phyloP scores from a whole-genome alignment of 2,888 invertebrate species.

The Sminthurides aquaticus region DNA sequence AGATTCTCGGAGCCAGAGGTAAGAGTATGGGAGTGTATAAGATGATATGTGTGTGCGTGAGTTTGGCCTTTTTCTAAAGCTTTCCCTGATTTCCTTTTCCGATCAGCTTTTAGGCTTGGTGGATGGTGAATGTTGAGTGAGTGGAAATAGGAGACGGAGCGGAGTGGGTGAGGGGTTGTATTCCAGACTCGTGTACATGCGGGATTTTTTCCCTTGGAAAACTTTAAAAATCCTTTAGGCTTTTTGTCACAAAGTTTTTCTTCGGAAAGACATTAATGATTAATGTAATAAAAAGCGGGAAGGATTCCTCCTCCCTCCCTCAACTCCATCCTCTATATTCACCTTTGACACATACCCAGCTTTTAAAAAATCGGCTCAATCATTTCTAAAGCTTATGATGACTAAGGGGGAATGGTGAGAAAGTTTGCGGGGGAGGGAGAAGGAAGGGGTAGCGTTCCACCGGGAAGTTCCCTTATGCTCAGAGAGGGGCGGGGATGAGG shows the following conservation, averaged over 20 bases:
- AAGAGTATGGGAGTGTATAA: too few species aligned
- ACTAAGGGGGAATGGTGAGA: not conserved
- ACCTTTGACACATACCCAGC: not conserved
- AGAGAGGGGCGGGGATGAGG: too few species aligned
- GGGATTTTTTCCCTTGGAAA: not conserved
- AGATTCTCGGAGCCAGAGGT: slow-evolving; percentile 5
- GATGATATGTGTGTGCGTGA: too few species aligned
- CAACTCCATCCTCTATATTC: not conserved
- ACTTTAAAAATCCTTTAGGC: not conserved
- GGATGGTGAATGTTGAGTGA: too few species aligned
- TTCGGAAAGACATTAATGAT: not conserved
- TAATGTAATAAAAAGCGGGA: not conserved
- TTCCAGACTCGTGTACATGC: too few species aligned
- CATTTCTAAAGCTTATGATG: not conserved
- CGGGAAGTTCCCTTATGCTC: too few species aligned
- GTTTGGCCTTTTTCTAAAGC: too few species aligned
- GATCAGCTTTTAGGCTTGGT: too few species aligned
- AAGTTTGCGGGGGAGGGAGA: too few species aligned
- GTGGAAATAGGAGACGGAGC: too few species aligned
- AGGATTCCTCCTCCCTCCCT: not conserved
- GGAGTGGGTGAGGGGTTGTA: too few species aligned
- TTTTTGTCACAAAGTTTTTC: not conserved
- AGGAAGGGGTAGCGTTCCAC: too few species aligned
- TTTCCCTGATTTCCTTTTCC: not conserved
- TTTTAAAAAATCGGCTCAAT: not conserved